These are phyloP conservation scores for Zaprionus gabonicus DNA, from an alignment of 1,140 invertebrate genomes.

Conservation along the genomic window DNA sequence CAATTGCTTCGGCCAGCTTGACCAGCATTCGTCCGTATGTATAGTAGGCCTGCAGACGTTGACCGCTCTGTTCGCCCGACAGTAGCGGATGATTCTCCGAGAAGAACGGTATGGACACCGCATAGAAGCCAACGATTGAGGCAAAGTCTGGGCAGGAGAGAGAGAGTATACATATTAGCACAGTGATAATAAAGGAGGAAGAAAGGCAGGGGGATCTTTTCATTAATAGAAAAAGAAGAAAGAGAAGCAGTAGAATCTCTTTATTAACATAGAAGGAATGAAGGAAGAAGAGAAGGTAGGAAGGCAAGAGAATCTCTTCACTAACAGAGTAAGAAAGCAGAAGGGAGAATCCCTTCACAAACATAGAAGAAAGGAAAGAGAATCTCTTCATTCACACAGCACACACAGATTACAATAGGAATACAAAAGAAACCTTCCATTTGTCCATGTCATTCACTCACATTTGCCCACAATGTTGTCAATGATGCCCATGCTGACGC, in stretches of 20 bases:
- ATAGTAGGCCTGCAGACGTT: constrained; percentile 94
- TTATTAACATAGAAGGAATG: too few species aligned
- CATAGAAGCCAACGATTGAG: constrained; percentile 97
- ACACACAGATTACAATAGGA: background rate
- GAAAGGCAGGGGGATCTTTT: too few species aligned
- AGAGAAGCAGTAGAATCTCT: too few species aligned
- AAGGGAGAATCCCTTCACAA: too few species aligned
- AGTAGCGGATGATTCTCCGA: constrained; percentile 88
- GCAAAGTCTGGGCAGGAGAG: constrained; percentile 90
- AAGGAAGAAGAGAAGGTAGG: too few species aligned
- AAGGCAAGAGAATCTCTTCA: too few species aligned
- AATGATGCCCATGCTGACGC: constrained; percentile 95
- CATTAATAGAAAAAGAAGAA: too few species aligned
- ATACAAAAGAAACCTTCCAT: background rate
- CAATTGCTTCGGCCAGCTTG: constrained; percentile 98
- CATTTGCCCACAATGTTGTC: constrained; percentile 99
- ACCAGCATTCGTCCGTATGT: constrained; percentile 98
- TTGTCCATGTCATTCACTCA: constrained; percentile 85
- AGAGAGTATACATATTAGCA: too few species aligned
- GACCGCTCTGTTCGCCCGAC: constrained; percentile 87
- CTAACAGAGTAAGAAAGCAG: too few species aligned
- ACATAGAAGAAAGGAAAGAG: too few species aligned
- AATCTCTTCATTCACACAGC: background rate
- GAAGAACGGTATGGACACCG: constrained; percentile 97
- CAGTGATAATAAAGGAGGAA: background rate